These are phyloP conservation scores for Halictus quadricinctus DNA, from an alignment of 2,888 invertebrate species.

Conservation along the genomic window DNA sequence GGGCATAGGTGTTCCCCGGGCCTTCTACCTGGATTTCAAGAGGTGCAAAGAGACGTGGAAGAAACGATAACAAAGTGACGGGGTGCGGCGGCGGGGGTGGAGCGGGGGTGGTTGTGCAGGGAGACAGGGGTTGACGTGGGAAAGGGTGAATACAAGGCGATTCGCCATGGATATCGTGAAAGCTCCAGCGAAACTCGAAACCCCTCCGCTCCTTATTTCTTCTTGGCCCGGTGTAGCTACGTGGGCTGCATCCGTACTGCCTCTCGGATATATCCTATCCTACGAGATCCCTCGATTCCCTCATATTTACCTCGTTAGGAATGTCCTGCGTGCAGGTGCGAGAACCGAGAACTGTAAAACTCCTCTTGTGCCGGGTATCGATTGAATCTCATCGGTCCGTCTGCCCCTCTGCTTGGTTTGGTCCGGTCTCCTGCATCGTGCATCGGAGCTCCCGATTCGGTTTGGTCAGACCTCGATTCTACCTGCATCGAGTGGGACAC, in stretches of 20 bases:
- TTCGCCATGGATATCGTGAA: conserved; percentile 72
- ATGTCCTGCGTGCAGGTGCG: conserved; percentile 64
- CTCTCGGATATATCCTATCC: conserved; percentile 47
- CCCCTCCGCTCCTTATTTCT: conserved; percentile 73
- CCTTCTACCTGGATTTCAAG: conserved; percentile 51
- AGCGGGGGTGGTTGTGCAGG: background rate
- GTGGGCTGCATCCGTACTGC: conserved; percentile 74
- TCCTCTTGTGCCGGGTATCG: conserved; percentile 28
- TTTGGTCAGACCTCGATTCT: conserved; percentile 27
- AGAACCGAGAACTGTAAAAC: conserved; percentile 38
- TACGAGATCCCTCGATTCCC: conserved; percentile 66
- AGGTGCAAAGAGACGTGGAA: conserved; percentile 41
- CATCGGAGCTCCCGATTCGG: conserved; percentile 25
- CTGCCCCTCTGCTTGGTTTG: background rate
- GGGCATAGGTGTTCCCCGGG: conserved; percentile 47
- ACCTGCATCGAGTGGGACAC: conserved; percentile 16
- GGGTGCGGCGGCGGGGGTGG: background rate
- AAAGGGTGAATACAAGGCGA: conserved; percentile 66
- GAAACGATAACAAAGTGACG: conserved; percentile 39
- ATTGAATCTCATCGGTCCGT: conserved; percentile 47
- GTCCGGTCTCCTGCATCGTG: background rate
- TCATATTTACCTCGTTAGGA: conserved; percentile 75
- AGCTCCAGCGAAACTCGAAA: conserved; percentile 75
- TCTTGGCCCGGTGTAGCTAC: conserved; percentile 70
- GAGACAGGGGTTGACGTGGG: conserved; percentile 42